Percentiles rank a stretch among this genome's conserved stretches.
Conservation (phyloP, 2,113 vertebrate species). For the Cathartes aura region DNA sequence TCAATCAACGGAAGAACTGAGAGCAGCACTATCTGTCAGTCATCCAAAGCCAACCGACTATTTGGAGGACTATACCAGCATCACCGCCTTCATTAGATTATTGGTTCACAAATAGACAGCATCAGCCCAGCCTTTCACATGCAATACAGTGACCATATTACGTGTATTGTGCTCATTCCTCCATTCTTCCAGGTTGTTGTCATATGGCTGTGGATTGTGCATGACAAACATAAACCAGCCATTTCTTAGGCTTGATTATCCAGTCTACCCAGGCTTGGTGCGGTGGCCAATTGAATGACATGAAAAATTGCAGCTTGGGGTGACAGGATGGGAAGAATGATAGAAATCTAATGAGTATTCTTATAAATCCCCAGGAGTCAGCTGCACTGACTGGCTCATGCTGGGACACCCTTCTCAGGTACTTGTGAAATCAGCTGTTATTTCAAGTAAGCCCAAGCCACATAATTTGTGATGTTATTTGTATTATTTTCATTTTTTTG, state of each 20-base stretch:
- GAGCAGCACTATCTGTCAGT: not conserved
- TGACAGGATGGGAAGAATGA: not conserved
- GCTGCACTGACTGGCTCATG: not conserved
- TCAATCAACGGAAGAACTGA: not conserved
- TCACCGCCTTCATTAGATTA: not conserved
- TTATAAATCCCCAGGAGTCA: constrained; percentile 8
- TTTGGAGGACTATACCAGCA: not conserved
- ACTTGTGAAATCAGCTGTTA: constrained; percentile 17
- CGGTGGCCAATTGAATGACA: not conserved
- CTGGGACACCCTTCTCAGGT: constrained; percentile 15
- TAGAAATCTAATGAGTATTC: constrained; percentile 6
- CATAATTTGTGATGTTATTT: not conserved
- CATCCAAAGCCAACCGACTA: not conserved
- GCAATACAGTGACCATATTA: not conserved
- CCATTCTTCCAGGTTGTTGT: not conserved
- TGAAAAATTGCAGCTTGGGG: not conserved
- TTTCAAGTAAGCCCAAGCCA: not conserved
- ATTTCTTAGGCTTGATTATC: not conserved
- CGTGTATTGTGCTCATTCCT: not conserved
- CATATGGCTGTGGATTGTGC: not conserved
- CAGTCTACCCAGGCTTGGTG: not conserved
- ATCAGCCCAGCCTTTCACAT: not conserved
- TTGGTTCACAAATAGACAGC: not conserved
- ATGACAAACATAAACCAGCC: not conserved
- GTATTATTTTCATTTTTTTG: not conserved